phyloP scores from a whole-genome alignment of 1,140 invertebrate genomes.

The Dreissena rostriformis region DNA sequence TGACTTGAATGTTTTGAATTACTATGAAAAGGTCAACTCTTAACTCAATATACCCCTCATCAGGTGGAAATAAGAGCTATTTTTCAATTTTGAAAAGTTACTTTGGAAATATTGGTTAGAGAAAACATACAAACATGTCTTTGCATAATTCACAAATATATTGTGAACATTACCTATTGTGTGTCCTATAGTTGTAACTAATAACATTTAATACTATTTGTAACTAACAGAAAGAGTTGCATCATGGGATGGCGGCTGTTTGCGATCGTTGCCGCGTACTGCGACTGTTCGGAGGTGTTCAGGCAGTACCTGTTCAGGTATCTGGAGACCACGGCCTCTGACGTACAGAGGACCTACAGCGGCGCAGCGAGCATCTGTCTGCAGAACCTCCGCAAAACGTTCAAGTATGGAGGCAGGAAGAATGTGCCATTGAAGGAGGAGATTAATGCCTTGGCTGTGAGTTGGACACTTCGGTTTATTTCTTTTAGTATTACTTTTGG shows the following conservation, averaged over 20 bases:
- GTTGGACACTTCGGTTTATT: conserved; percentile 46
- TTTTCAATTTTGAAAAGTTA: too few species aligned
- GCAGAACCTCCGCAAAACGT: conserved; percentile 96
- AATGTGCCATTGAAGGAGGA: conserved; percentile 98
- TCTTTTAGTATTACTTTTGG: too few species aligned
- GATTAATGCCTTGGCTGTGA: conserved; percentile 93
- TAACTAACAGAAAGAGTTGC: conserved; percentile 94
- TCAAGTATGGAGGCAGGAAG: conserved; percentile 97
- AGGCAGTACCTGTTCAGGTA: conserved; percentile 98
- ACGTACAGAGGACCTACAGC: conserved; percentile 93
- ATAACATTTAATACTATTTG: not conserved
- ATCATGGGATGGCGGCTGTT: conserved; percentile 98
- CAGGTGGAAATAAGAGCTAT: too few species aligned
- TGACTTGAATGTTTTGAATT: too few species aligned
- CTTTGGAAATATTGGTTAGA: too few species aligned
- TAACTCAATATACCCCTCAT: too few species aligned
- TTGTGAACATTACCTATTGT: not conserved
- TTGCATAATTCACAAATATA: too few species aligned
- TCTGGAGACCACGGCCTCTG: conserved; percentile 96
- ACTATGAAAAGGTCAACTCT: too few species aligned
- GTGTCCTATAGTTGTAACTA: not conserved
- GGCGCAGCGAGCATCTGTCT: conserved; percentile 95
- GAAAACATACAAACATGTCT: too few species aligned
- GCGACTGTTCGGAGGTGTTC: conserved; percentile 95
- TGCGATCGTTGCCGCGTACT: conserved; percentile 97